phyloP scores from a whole-genome alignment of 1,140 invertebrate genomes.

The Fopius arisanus region DNA sequence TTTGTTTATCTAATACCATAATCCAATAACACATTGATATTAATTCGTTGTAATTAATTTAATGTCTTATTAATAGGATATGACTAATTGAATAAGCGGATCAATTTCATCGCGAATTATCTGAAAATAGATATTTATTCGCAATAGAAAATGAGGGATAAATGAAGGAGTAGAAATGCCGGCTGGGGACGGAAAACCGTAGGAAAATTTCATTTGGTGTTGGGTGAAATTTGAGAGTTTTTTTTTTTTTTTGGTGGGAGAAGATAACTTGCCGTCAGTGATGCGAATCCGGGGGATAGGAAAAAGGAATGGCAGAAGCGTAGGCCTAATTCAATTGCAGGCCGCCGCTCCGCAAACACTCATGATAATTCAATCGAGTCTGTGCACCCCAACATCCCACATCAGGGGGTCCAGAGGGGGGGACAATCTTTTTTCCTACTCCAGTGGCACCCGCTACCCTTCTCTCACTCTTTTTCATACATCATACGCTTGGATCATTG shows the following conservation, averaged over 20 bases:
- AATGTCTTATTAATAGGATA: no score
- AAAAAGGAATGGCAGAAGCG: conserved; percentile 17
- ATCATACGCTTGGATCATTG: conserved; percentile 16
- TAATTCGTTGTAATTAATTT: no score
- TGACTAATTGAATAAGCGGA: no score
- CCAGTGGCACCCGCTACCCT: neutral
- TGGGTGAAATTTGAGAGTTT: conserved; percentile 7
- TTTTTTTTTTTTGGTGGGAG: neutral
- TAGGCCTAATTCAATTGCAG: conserved; percentile 62
- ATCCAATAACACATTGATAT: no score
- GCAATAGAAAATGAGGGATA: no score
- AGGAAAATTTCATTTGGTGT: neutral
- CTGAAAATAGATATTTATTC: no score
- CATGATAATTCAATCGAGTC: conserved; percentile 64
- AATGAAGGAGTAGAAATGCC: no score
- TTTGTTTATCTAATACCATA: no score
- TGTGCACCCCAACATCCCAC: conserved; percentile 36
- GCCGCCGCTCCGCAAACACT: conserved; percentile 64
- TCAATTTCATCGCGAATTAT: no score
- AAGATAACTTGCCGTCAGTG: neutral
- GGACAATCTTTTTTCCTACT: neutral
- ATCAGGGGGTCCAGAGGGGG: conserved; percentile 27
- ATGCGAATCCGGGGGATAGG: conserved; percentile 16
- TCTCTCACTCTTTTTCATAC: neutral
- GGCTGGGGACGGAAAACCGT: neutral